Base-by-base conservation (phyloP, 2,797 vertebrate species). In the Lophius americanus region DNA sequence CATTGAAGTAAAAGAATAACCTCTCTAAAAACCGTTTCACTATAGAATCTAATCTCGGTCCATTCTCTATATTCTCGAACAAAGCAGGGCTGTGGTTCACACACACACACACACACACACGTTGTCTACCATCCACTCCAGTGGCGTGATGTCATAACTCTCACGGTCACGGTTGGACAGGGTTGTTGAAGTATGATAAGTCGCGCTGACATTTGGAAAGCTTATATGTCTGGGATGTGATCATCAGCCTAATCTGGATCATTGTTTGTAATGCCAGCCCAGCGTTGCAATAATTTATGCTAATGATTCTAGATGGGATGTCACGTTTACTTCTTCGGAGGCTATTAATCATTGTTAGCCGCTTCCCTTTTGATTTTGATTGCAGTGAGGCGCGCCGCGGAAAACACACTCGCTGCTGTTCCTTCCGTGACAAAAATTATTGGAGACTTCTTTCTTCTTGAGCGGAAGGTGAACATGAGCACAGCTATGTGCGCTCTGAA, bases 231-330 rank as follows among this genome's bases (percentile, higher is more conserved):
- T 81, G 75, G 70, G 79, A 82, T 82, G 88, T 82, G 86, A 92
- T 91, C 83, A 89, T 91, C 71, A 85, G 82, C 82, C 86, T 92
- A 85, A 91, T 93, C 86, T 85, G 81, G 85, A 88, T 89, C 90
- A 85, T 89, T 88, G 81, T 87, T 85, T 84, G 78, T 82, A 81
- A 86, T 84, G 86, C 82, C 88, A 88, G 78, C 73, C 76, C 80
- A 81, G 78, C 69, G 90, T 86, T 86, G 79, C 55, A 71, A 63
- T 91, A 87, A 92, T 89, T 80, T 82, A 89, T 79, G 83, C 78
- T 89, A 91, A 91, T 90, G 72, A 81, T 14, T 85, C 50, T 71
- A 73, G 91, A 91, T 83, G 75, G 86, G 72, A 74, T 84, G 73
- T 90, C 85, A 77, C 75, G 64, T 86, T 90, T 74, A 72, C 79